Evolutionary conservation across 2,113 vertebrate genomes (phyloP).

Genomic region (Actinemys pallida): DNA sequence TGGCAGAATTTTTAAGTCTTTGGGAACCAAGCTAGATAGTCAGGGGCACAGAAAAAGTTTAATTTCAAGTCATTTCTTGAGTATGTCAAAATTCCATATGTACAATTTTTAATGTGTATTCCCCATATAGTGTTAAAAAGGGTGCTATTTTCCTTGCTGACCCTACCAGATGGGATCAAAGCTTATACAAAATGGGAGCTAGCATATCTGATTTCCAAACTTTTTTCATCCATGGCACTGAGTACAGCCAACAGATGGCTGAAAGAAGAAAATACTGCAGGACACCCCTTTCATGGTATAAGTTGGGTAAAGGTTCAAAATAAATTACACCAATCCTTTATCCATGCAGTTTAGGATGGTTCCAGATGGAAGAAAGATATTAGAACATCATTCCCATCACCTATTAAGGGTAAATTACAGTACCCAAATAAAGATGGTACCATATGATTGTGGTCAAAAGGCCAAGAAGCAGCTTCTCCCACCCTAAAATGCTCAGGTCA

Average conservation of each 20-base stretch:
- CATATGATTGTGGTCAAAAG: conserved; percentile 59
- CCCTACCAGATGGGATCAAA: conserved; percentile 1
- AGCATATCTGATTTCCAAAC: background rate
- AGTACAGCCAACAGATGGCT: conserved; percentile 65
- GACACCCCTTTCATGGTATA: conserved; percentile 49
- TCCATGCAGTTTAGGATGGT: conserved; percentile 72
- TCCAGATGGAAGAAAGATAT: conserved; percentile 72
- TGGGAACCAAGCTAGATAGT: background rate
- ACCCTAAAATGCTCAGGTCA: conserved; percentile 72
- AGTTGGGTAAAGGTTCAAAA: conserved; percentile 62
- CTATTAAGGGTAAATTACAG: conserved; percentile 43
- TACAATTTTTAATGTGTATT: background rate
- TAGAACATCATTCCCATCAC: conserved; percentile 67
- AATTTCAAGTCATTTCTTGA: background rate
- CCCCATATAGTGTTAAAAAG: conserved; percentile 2
- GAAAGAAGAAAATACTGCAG: conserved; percentile 10
- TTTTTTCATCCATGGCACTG: conserved; percentile 45
- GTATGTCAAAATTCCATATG: background rate
- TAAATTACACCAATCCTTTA: conserved; percentile 66
- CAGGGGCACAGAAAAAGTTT: background rate
- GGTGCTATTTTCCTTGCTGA: background rate
- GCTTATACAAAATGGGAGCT: conserved; percentile 18
- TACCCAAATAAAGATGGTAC: conserved; percentile 68
- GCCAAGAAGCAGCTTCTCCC: conserved; percentile 76
- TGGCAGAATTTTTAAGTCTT: background rate